Evolutionary conservation across 2,113 vertebrate genomes (phyloP), one percentile per base, ranked within the genome.

Genomic region (Otis tarda): DNA sequence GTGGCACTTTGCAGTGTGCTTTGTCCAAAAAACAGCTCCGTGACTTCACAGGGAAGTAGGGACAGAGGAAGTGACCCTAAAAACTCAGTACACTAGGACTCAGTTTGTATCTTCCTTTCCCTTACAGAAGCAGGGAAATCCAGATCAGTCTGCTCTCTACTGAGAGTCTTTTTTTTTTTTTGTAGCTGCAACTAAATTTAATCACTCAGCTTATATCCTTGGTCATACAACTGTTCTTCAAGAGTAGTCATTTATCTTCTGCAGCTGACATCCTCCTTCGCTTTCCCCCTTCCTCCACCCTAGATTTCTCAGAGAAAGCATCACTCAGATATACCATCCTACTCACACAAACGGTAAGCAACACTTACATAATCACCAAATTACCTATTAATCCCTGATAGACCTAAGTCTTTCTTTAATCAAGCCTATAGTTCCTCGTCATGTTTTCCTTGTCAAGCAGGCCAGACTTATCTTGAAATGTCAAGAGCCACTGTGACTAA

Each of bases 281-380:
- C 7, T 61, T 52, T 60, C 33, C 6, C 10, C 5, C 14, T 64
- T 55, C 4, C 8, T 4, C 3, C 11, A 21, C 4, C 6, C n/a
- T 53, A 65, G 28, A 65, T 47, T 95, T 93, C 87, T 78, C 52
- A 39, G 35, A 95, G 68, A 93, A 91, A 91, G 28, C 53, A 85
- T 27, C 30, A 39, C 30, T 77, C 43, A 50, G 19, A 69, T 78
- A 41, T 3, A 68, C 8, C 15, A 74, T 14, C 25, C 43, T 92
- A 79, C 41, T 73, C 61, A 76, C 43, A 67, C 6, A 70, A 92
- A 65, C 10, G 56, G 70, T 41, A 90, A 90, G 73, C 96, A 94
- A 64, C 47, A 84, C 90, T 96, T 95, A 93, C 64, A 31, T 89
- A 92, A 93, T 90, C 77, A 97, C n/a, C 55, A 92, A 87, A 83